These are phyloP conservation scores for Pangasianodon gigas DNA, from an alignment of 2,113 vertebrate genomes.

Conservation along the genomic window DNA sequence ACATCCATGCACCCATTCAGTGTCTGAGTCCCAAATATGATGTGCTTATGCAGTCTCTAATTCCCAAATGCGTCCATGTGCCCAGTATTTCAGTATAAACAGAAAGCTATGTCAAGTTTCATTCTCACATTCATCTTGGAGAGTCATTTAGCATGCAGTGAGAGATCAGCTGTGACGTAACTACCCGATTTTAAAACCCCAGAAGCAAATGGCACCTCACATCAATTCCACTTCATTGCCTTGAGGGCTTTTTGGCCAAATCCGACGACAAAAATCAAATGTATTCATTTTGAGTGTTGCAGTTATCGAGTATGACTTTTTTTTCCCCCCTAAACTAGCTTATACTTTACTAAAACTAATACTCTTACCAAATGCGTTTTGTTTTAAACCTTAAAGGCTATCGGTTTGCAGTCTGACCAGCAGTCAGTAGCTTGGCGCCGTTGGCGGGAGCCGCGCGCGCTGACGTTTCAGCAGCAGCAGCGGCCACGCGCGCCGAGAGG, in stretches of 20 bases:
- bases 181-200: background rate
- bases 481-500: slow-evolving; percentile 43
- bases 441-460: slow-evolving; percentile 35
- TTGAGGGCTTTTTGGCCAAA: background rate
- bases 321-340: too few species aligned
- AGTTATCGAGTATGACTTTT: background rate
- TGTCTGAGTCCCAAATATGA: background rate
- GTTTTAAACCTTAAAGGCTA: background rate
- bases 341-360: background rate
- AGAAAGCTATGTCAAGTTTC: background rate
- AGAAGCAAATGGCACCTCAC: background rate
- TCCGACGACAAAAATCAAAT: background rate
- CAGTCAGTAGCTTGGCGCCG: background rate
- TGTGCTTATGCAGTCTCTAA: background rate
- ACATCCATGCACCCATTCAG: too few species aligned
- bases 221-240: background rate
- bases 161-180: background rate
- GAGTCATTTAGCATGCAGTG: slow-evolving; percentile 18
- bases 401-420: slow-evolving; percentile 21
- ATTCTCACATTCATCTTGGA: background rate
- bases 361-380: background rate
- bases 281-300: background rate
- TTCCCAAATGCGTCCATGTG: background rate
- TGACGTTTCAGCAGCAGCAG: slow-evolving; percentile 55
- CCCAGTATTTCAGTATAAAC: too few species aligned